phyloP scores from a whole-genome alignment of 2,888 invertebrate species.

The Apotomis capreana region DNA sequence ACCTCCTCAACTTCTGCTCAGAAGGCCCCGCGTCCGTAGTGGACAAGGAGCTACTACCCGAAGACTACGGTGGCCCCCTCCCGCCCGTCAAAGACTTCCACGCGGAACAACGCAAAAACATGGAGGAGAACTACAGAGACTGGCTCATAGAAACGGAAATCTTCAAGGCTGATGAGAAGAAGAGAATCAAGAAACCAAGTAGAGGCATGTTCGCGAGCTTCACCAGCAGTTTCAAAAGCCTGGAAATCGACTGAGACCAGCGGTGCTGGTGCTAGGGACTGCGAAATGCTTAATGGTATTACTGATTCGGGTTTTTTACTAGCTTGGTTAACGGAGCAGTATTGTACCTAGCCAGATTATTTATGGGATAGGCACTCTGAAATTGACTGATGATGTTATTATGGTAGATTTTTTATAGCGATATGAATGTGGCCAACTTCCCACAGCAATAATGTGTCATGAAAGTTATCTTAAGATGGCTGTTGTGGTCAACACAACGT shows the following conservation, averaged over 20 bases:
- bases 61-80: constrained; percentile 85
- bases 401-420: too few relatives aligned
- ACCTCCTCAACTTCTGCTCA: constrained; percentile 83
- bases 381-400: neutral
- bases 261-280: constrained; percentile 55
- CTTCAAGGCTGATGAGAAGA: constrained; percentile 80
- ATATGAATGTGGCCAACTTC: too few relatives aligned
- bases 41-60: constrained; percentile 72
- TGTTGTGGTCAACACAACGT: too few relatives aligned
- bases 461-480: too few relatives aligned
- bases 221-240: constrained; percentile 76
- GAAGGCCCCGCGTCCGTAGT: constrained; percentile 78
- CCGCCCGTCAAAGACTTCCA: constrained; percentile 80
- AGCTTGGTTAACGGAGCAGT: neutral
- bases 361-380: neutral
- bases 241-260: constrained; percentile 77
- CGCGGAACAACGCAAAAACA: constrained; percentile 80
- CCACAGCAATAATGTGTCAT: too few relatives aligned
- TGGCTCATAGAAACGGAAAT: constrained; percentile 85
- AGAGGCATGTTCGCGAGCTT: constrained; percentile 79
- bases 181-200: constrained; percentile 75
- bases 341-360: neutral
- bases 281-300: constrained; percentile 19
- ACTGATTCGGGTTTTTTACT: constrained; percentile 31
- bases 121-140: constrained; percentile 83